These are phyloP conservation scores for Brachyrhaphis roseni DNA, from an alignment of 2,797 vertebrate species.

Conservation along the genomic window DNA sequence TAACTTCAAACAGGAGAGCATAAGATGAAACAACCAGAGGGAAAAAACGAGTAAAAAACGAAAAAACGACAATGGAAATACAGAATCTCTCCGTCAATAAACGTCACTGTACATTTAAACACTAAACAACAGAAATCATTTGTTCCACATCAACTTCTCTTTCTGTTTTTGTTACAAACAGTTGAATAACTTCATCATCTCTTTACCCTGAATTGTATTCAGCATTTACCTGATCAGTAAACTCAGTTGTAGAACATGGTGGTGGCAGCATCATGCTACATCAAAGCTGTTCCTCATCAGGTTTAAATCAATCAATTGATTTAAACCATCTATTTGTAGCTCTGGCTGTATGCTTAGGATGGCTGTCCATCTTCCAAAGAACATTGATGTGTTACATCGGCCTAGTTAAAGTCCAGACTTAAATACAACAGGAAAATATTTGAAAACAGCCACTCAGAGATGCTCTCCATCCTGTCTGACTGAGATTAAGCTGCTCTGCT, in stretches of 20 bases:
- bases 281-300: background rate
- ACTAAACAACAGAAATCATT: background rate
- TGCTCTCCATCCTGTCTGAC: background rate
- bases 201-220: background rate
- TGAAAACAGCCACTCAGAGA: background rate
- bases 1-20: slow-evolving; percentile 1
- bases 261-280: background rate
- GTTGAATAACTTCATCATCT: background rate
- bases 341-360: too few relatives aligned
- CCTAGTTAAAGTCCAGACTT: background rate
- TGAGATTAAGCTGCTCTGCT: background rate
- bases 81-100: background rate
- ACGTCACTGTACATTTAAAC: background rate
- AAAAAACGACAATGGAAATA: background rate
- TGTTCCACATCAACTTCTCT: background rate
- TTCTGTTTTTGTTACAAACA: background rate
- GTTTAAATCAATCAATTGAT: background rate
- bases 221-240: background rate
- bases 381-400: background rate
- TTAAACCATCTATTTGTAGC: too few relatives aligned
- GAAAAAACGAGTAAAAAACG: background rate
- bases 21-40: background rate
- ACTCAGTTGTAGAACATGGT: background rate
- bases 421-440: background rate
- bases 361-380: background rate